Conservation (phyloP, 2,797 vertebrate species). For the Babyrousa celebensis region DNA sequence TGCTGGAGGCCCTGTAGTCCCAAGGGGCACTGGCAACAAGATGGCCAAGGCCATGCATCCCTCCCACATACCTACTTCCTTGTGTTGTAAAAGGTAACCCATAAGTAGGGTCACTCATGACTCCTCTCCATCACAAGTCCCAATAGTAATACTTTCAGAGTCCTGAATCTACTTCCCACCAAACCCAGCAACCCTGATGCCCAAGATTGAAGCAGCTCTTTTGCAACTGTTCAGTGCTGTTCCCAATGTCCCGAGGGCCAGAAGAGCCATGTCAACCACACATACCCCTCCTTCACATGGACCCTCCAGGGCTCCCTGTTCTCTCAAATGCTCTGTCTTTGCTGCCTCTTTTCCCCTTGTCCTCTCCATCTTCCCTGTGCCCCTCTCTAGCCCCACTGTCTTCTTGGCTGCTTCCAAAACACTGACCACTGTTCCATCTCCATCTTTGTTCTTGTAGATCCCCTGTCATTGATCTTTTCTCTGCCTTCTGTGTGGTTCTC, state of each 20-base stretch:
- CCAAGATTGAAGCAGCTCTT: neutral
- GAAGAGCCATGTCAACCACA: neutral
- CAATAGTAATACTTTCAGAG: neutral
- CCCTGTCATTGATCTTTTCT: neutral
- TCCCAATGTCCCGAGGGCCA: neutral
- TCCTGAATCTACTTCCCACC: neutral
- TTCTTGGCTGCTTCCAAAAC: neutral
- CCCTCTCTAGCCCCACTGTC: neutral
- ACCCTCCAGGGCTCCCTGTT: neutral
- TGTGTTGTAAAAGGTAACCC: neutral
- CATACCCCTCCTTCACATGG: neutral
- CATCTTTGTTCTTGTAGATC: neutral
- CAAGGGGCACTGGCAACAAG: neutral
- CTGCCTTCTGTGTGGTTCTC: neutral
- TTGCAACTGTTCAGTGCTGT: neutral
- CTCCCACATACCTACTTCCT: neutral
- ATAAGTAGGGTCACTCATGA: no score
- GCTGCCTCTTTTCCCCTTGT: neutral
- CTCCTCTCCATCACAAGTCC: neutral
- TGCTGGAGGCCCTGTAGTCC: neutral
- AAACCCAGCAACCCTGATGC: neutral
- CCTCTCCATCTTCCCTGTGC: neutral
- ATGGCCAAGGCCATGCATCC: no score
- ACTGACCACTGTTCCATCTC: neutral
- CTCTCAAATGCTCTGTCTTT: neutral